Evolutionary conservation across 2,113 vertebrate species (phyloP).

Genomic region (Chaetodon trifascialis): DNA sequence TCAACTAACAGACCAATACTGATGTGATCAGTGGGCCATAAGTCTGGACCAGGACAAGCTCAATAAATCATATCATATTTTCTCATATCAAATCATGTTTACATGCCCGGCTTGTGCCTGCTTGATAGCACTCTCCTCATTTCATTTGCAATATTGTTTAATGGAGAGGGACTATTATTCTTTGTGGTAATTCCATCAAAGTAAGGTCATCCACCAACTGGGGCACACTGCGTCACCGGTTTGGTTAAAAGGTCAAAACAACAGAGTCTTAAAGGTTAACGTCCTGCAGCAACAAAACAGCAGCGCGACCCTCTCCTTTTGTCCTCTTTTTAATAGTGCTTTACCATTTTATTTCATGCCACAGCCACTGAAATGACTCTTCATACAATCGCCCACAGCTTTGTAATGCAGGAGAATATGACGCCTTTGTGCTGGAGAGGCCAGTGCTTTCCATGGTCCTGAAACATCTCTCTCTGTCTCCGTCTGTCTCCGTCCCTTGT

Average conservation of each 20-base stretch:
- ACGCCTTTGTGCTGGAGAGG: conserved; percentile 32
- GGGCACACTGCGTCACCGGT: conserved; percentile 68
- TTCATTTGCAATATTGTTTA: conserved; percentile 58
- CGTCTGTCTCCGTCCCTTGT: conserved; percentile 21
- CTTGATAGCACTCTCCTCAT: conserved; percentile 22
- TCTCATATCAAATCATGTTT: conserved; percentile 25
- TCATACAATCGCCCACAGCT: conserved; percentile 43
- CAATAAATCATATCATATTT: conserved; percentile 42
- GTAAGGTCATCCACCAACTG: conserved; percentile 79
- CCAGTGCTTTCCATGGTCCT: conserved; percentile 65
- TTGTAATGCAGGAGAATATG: background rate
- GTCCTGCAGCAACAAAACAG: conserved; percentile 68
- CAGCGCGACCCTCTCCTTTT: conserved; percentile 25
- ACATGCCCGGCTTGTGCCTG: background rate
- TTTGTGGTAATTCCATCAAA: conserved; percentile 80
- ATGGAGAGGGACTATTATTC: conserved; percentile 55
- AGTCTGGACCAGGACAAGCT: conserved; percentile 14
- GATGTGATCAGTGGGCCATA: conserved; percentile 8
- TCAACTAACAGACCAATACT: background rate
- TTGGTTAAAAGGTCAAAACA: conserved; percentile 81
- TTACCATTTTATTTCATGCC: conserved; percentile 41
- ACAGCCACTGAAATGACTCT: conserved; percentile 40
- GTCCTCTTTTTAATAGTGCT: conserved; percentile 41
- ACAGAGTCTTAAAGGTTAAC: conserved; percentile 76
- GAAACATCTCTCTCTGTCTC: conserved; percentile 42